phyloP scores from a whole-genome alignment of 2,113 vertebrate genomes.

The Arothron firmamentum region DNA sequence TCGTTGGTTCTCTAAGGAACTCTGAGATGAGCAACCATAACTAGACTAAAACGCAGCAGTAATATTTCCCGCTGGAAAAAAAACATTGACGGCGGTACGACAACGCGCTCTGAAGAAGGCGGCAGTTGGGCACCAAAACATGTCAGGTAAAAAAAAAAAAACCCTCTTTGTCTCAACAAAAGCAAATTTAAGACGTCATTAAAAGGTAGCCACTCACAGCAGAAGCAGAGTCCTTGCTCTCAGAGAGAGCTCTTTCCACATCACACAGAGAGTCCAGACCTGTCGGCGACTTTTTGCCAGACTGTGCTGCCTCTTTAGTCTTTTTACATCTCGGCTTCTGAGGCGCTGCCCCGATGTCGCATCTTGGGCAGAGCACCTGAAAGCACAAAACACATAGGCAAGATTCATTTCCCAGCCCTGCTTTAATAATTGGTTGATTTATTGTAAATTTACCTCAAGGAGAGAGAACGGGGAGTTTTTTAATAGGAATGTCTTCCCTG shows the following conservation, averaged over 20 bases:
- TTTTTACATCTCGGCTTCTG: constrained; percentile 86
- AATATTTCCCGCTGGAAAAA: not conserved
- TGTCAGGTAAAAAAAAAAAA: no score
- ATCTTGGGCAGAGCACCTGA: constrained; percentile 90
- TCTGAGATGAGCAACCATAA: no score
- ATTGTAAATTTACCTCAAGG: constrained; percentile 79
- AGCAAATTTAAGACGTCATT: no score
- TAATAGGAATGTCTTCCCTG: constrained; percentile 86
- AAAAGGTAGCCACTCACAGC: constrained; percentile 76
- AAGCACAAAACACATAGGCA: constrained; percentile 15
- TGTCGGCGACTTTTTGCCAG: constrained; percentile 73
- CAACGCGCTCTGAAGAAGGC: no score
- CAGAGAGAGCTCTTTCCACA: constrained; percentile 82
- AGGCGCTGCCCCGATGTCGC: constrained; percentile 77
- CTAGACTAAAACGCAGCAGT: not conserved
- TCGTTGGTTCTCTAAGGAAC: no score
- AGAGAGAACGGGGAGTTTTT: constrained; percentile 86
- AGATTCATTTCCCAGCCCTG: not conserved
- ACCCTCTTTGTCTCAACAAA: no score
- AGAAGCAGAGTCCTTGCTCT: constrained; percentile 87
- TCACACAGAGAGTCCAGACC: constrained; percentile 85
- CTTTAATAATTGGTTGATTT: no score
- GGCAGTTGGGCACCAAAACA: no score
- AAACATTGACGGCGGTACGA: no score
- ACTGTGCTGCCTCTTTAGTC: constrained; percentile 79